Conservation (phyloP, 2,797 vertebrate genomes). For the Phoebastria nigripes region DNA sequence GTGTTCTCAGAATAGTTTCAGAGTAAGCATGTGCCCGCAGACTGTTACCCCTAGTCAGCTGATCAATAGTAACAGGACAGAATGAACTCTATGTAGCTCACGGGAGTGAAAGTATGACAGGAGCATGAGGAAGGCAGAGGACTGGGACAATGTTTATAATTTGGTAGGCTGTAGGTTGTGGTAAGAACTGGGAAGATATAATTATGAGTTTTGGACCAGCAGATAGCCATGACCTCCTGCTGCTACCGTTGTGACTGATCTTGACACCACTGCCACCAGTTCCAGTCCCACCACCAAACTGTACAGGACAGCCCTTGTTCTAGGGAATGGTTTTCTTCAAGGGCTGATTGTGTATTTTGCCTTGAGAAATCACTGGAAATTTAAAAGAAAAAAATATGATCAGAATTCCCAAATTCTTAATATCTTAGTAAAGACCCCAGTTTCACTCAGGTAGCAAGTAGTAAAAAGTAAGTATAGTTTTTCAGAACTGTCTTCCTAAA, state of each 20-base stretch:
- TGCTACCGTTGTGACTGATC: fast-evolving
- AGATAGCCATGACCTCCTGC: not conserved
- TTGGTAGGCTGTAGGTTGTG: not conserved
- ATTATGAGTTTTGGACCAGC: not conserved
- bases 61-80: not conserved
- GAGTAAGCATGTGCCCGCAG: not conserved
- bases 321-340: not conserved
- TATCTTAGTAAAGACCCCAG: not conserved
- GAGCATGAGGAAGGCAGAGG: not conserved
- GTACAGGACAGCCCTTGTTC: not conserved
- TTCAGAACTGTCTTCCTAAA: not conserved
- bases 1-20: not conserved
- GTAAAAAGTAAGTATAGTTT: not conserved
- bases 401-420: not conserved
- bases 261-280: too few species aligned
- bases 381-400: fast-evolving
- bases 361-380: not conserved
- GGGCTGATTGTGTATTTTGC: fast-evolving
- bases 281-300: not conserved
- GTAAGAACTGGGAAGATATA: not conserved
- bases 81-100: not conserved
- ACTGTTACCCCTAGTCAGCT: not conserved
- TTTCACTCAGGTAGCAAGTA: not conserved
- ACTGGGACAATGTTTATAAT: not conserved
- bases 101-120: not conserved